These are phyloP conservation scores for Planiliza haematocheilus DNA, from an alignment of 2,113 vertebrate genomes.

Conservation along the genomic window DNA sequence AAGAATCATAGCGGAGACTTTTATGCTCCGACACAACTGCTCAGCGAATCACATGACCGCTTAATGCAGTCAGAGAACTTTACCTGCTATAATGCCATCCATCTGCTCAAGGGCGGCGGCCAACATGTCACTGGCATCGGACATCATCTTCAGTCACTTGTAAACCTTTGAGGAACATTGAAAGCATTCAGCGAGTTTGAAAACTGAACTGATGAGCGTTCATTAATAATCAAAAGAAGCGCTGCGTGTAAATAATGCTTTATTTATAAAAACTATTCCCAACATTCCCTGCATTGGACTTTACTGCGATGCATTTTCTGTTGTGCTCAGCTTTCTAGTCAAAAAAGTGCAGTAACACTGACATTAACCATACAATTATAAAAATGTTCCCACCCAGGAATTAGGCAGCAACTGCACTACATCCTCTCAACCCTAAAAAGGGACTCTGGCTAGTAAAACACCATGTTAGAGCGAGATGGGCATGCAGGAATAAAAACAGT, in stretches of 20 bases:
- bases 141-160: constrained; percentile 90
- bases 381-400: constrained; percentile 45
- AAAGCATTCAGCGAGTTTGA: neutral
- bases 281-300: neutral
- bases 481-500: neutral
- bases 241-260: neutral
- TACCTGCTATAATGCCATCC: constrained; percentile 99
- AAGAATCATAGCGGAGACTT: neutral
- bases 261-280: too few relatives aligned
- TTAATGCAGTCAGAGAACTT: neutral
- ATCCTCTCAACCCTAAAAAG: constrained; percentile 31
- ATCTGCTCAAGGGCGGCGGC: constrained; percentile 98
- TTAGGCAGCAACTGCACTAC: constrained; percentile 30
- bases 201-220: neutral
- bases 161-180: constrained; percentile 50
- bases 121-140: constrained; percentile 98
- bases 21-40: neutral
- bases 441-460: constrained; percentile 10
- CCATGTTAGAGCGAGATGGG: neutral
- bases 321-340: constrained; percentile 11
- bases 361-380: constrained; percentile 21
- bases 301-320: neutral
- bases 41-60: neutral
- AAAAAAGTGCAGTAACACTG: constrained; percentile 7
- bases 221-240: neutral